Percentiles rank a stretch among this genome's conserved stretches.
Evolutionary conservation across 2,113 vertebrate species (phyloP).

Genomic region (Scartelaos histophorus): DNA sequence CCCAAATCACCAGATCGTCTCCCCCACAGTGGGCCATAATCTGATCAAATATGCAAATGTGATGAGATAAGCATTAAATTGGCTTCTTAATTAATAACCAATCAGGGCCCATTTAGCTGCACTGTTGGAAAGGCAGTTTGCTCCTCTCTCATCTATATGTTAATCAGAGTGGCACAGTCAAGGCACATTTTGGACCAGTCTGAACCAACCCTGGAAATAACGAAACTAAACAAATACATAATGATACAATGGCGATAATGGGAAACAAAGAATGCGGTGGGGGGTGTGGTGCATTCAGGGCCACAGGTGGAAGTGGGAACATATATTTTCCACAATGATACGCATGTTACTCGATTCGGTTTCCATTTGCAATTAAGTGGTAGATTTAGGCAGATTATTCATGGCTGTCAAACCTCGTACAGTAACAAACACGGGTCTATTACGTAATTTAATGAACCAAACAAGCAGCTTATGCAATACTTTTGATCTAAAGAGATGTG

Average conservation of each 20-base stretch:
- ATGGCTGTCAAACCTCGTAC: conserved; percentile 6
- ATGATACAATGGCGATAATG: not conserved
- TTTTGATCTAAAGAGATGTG: not conserved
- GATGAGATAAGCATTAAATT: conserved; percentile 38
- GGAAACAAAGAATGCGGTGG: not conserved
- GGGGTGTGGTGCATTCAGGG: not conserved
- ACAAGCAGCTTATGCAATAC: not conserved
- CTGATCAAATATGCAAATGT: conserved; percentile 50
- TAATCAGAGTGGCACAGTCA: conserved; percentile 45
- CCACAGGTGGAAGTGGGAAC: not conserved
- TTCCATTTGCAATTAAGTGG: not conserved
- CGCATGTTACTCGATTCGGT: not conserved
- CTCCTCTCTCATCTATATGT: conserved; percentile 61
- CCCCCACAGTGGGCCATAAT: conserved; percentile 22
- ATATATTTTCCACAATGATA: not conserved
- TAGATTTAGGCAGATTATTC: conserved; percentile 24
- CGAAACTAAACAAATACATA: not conserved
- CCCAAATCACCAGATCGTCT: conserved; percentile 25
- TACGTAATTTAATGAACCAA: not conserved
- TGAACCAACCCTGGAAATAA: not conserved
- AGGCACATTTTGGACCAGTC: not conserved
- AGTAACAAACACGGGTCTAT: not conserved
- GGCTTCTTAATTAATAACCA: conserved; percentile 63
- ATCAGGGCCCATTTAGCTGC: conserved; percentile 51
- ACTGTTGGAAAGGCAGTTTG: conserved; percentile 41